A percentile compares a stretch with the other conserved stretches of the same genome.
Conservation (phyloP, 2,888 invertebrate genomes). For the Cephus pygmeus region DNA sequence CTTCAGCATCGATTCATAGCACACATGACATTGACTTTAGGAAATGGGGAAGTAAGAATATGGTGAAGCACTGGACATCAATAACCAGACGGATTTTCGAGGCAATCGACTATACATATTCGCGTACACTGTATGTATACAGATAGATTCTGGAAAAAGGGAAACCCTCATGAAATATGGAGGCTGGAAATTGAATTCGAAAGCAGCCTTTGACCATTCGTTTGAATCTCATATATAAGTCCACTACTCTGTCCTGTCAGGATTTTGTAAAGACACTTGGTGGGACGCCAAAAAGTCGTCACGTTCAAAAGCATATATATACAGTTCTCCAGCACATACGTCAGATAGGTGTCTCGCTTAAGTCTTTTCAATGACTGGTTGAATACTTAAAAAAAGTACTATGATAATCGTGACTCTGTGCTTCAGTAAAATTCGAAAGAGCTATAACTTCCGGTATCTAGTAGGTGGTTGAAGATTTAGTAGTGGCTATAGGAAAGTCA, state of each 20-base stretch:
- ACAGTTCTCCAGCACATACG: neutral
- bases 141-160: neutral
- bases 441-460: neutral
- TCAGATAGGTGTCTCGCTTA: neutral
- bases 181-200: constrained; percentile 7
- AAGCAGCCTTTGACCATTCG: constrained; percentile 3
- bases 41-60: neutral
- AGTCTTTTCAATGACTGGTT: neutral
- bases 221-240: neutral
- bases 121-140: neutral
- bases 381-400: neutral
- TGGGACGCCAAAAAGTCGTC: neutral
- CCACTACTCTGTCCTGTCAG: neutral
- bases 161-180: constrained; percentile 9
- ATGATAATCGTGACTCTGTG: neutral
- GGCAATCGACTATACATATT: neutral
- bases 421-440: neutral
- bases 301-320: neutral
- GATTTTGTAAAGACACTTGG: neutral
- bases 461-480: neutral
- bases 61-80: neutral
- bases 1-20: neutral
- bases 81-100: neutral
- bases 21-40: neutral
- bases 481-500: neutral